Base-by-base conservation (phyloP, 2,888 invertebrate genomes). In the Diaphora mendica region DNA sequence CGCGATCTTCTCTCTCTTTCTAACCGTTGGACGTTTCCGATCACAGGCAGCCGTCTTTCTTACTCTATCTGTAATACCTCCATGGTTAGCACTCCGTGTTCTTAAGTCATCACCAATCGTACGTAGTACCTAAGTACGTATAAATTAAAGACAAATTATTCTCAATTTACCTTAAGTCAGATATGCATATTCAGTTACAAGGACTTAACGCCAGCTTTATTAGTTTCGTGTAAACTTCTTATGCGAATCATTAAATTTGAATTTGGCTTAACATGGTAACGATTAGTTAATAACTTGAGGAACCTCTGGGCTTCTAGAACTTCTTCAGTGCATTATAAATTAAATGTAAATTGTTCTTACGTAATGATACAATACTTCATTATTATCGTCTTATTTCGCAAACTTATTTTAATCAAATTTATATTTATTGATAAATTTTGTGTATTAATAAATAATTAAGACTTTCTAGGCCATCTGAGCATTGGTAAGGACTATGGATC, bases 141-240 rank as follows among this genome's bases (percentile, higher is more conserved):
- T n/a, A 55, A 55, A 55, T 55, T 23, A 11, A 51, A 51, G 4
- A 23, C 9, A n/a, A 55, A 55, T 55, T n/a, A 55, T n/a, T 55
- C 51, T 55, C 51, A 55, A 55, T 55, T 23, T 55, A 55, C 51
- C 23, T 55, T n/a, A 55, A 55, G 51, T 55, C 51, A n/a, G 23
- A 39, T 39, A 59, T 68, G n/a, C 62, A 48, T 64, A 62, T 73
- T 55, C 59, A 42, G 33, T 66, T 42, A 55, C 51, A 55, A 23
- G 42, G 66, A 39, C 55, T 73, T 75, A 71, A 80, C 77, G 81
- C 75, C 77, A 77, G 78, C 83, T 85, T 83, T 78, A 85, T 83
- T 83, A 85, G 81, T 84, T 81, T 82, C 77, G 77, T 77, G 81
- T 80, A 77, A 80, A 78, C 76, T 79, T 79, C 82, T 79, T 79